Percentiles rank a stretch among this genome's conserved stretches.
These are phyloP conservation scores for Oxyruncus cristatus DNA, from an alignment of 2,113 vertebrate species.

Conservation along the genomic window DNA sequence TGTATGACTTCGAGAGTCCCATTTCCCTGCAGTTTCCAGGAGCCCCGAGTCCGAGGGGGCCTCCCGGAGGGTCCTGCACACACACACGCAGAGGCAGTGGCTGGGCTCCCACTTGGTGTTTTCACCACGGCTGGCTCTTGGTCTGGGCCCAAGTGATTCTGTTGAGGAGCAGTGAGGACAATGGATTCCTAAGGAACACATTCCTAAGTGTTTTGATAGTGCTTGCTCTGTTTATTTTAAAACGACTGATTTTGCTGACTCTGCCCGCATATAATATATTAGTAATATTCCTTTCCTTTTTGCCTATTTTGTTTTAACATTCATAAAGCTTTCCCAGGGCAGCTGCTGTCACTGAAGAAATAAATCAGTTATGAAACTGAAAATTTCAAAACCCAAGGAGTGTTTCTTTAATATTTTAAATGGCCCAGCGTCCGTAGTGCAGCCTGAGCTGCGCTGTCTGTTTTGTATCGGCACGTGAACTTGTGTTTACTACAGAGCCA, in stretches of 20 bases:
- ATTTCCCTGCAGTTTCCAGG: not conserved
- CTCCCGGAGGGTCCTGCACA: not conserved
- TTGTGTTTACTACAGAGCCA: conserved; percentile 60
- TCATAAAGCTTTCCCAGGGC: conserved; percentile 9
- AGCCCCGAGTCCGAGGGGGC: not conserved
- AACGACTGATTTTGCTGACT: conserved; percentile 44
- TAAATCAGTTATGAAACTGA: conserved; percentile 37
- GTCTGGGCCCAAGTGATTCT: not conserved
- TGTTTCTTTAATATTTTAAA: conserved; percentile 72
- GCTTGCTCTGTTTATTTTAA: conserved; percentile 42
- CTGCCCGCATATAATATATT: conserved; percentile 11
- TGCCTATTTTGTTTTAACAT: not conserved
- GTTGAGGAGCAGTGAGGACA: not conserved
- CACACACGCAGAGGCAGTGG: not conserved
- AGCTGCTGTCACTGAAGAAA: not conserved
- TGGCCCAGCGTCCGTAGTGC: conserved; percentile 49
- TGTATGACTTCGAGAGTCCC: rapidly evolving
- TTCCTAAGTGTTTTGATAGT: conserved; percentile 24
- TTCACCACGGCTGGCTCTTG: not conserved
- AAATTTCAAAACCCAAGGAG: not conserved
- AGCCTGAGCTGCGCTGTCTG: conserved; percentile 26
- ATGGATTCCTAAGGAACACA: not conserved
- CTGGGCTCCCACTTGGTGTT: not conserved
- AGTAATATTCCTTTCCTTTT: conserved; percentile 17
- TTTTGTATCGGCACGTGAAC: conserved; percentile 57